Conservation (phyloP, 2,113 vertebrate genomes). For the Mobula birostris region DNA sequence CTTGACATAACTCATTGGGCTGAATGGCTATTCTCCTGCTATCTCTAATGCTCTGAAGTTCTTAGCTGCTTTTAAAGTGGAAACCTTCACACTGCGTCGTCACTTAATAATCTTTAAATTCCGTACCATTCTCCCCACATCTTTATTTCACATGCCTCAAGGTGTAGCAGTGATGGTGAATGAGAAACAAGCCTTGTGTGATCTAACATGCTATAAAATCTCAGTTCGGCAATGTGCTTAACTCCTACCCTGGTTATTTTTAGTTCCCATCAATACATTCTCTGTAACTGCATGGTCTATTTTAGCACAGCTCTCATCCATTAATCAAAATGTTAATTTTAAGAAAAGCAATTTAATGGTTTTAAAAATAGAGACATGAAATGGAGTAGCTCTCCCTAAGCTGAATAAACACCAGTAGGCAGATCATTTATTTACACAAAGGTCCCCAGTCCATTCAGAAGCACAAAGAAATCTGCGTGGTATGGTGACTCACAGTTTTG, state of each 20-base stretch:
- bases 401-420: background rate
- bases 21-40: too few species aligned
- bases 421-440: background rate
- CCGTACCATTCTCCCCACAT: background rate
- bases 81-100: too few species aligned
- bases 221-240: background rate
- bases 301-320: background rate
- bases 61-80: too few species aligned
- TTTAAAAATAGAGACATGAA: background rate
- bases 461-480: background rate
- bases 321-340: conserved; percentile 25
- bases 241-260: background rate
- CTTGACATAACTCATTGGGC: too few species aligned
- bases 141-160: background rate
- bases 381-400: background rate
- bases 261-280: background rate
- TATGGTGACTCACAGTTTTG: background rate
- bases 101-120: background rate
- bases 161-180: too few species aligned
- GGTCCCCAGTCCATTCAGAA: background rate
- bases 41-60: too few species aligned
- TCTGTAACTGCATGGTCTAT: background rate
- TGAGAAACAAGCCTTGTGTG: background rate
- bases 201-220: background rate
- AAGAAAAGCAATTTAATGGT: background rate